These are phyloP conservation scores for Merluccius polli DNA, from an alignment of 2,797 vertebrate species.

Conservation along the genomic window DNA sequence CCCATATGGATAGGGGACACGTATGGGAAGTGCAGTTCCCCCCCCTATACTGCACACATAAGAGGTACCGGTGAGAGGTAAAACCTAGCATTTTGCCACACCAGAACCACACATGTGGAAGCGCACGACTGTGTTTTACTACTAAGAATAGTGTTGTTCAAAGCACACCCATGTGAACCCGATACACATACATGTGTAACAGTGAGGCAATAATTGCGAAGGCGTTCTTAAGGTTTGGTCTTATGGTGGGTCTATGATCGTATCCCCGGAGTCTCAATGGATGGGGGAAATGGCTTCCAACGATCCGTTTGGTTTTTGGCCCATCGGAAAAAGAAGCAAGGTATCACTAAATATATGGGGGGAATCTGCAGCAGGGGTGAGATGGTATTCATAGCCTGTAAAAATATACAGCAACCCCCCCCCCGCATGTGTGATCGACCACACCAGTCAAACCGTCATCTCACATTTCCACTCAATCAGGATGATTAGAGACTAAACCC, in stretches of 20 bases:
- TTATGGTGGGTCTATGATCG: no score
- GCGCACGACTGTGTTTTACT: constrained; percentile 27
- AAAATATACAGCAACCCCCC: constrained; percentile 29
- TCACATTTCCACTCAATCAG: constrained; percentile 55
- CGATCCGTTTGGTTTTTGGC: not conserved
- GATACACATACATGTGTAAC: not conserved
- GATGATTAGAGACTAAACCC: constrained; percentile 57
- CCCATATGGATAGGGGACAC: not conserved
- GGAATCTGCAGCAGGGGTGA: constrained; percentile 25
- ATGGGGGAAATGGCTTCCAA: not conserved
- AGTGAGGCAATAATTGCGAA: no score
- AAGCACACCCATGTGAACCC: not conserved
- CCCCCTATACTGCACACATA: constrained; percentile 13
- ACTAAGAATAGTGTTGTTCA: constrained; percentile 4
- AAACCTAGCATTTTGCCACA: constrained; percentile 39
- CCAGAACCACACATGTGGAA: constrained; percentile 22
- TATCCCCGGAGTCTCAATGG: no score
- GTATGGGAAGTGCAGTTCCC: not conserved
- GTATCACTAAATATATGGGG: constrained; percentile 31
- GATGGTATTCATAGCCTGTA: constrained; percentile 25
- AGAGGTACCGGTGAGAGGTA: constrained; percentile 22
- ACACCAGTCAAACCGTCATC: constrained; percentile 42
- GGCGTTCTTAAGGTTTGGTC: no score
- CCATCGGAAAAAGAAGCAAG: constrained; percentile 5
- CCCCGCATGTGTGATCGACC: constrained; percentile 34